A percentile compares a stretch with the other conserved stretches of the same genome.
These are phyloP conservation scores for Asobara japonica DNA, from an alignment of 1,140 invertebrate genomes.

Conservation along the genomic window DNA sequence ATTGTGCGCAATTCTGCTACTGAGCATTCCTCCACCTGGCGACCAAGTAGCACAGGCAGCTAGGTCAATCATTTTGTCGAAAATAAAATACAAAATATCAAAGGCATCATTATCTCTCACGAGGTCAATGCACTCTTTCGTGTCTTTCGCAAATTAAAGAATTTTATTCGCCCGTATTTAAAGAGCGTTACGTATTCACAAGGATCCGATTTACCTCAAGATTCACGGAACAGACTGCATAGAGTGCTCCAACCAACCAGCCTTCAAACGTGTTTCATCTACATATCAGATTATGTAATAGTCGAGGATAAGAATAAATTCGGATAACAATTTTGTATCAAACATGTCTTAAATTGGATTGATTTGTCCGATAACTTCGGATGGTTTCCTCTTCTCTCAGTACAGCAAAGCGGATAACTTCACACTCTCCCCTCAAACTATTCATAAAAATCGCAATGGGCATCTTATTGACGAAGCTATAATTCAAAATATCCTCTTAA, in stretches of 20 bases:
- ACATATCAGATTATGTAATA: too few relatives aligned
- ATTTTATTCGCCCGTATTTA: not conserved
- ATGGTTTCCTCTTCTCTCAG: too few relatives aligned
- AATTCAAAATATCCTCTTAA: too few relatives aligned
- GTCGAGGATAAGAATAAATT: too few relatives aligned
- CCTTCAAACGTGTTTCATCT: too few relatives aligned
- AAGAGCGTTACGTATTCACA: not conserved
- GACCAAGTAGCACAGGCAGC: too few relatives aligned
- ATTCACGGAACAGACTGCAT: not conserved
- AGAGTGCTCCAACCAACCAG: too few relatives aligned
- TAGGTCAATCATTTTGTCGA: slow-evolving; percentile 7
- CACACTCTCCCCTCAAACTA: too few relatives aligned
- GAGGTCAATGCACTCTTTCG: not conserved
- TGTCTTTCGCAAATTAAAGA: not conserved
- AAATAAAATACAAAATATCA: not conserved
- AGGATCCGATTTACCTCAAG: not conserved
- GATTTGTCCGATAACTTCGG: too few relatives aligned
- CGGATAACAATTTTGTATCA: too few relatives aligned
- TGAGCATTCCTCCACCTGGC: not conserved
- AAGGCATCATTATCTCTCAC: not conserved
- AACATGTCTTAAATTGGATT: too few relatives aligned
- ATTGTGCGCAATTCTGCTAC: not conserved
- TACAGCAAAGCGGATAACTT: too few relatives aligned
- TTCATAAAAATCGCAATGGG: not conserved
- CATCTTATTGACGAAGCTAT: not conserved